A percentile compares a stretch with the other conserved stretches of the same genome.
phyloP scores from a whole-genome alignment of 2,888 invertebrate genomes.

The Boloria selene region DNA sequence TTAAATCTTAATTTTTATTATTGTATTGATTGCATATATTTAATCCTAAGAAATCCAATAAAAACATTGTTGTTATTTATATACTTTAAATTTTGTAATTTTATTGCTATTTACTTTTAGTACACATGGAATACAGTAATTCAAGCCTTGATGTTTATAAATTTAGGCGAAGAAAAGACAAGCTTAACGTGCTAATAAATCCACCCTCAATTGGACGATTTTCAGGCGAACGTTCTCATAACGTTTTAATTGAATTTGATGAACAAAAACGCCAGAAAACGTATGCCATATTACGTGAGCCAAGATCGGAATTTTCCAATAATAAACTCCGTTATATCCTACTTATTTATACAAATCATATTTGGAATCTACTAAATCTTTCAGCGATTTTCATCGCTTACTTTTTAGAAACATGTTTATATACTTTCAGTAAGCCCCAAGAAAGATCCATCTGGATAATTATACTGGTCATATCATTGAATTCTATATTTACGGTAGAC shows the following conservation, averaged over 20 bases:
- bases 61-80: too few relatives aligned
- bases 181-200: constrained; percentile 48
- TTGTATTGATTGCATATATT: too few relatives aligned
- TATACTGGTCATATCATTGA: constrained; percentile 57
- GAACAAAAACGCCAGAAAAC: constrained; percentile 57
- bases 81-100: too few relatives aligned
- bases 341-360: constrained; percentile 64
- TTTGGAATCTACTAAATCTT: constrained; percentile 67
- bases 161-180: constrained; percentile 54
- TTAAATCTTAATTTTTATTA: not conserved
- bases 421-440: constrained; percentile 57
- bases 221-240: constrained; percentile 42
- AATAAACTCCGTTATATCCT: constrained; percentile 63
- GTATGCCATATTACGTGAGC: constrained; percentile 71
- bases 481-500: constrained; percentile 64
- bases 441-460: constrained; percentile 59
- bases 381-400: constrained; percentile 62
- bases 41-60: too few relatives aligned
- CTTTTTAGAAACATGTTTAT: constrained; percentile 66
- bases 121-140: constrained; percentile 42
- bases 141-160: constrained; percentile 59
- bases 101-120: constrained; percentile 33
- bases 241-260: constrained; percentile 51
- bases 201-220: constrained; percentile 38
- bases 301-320: constrained; percentile 61